Percentiles rank a stretch among this genome's conserved stretches.
Conservation (phyloP, 1,140 invertebrate genomes). For the Mactra quadrangularis region DNA sequence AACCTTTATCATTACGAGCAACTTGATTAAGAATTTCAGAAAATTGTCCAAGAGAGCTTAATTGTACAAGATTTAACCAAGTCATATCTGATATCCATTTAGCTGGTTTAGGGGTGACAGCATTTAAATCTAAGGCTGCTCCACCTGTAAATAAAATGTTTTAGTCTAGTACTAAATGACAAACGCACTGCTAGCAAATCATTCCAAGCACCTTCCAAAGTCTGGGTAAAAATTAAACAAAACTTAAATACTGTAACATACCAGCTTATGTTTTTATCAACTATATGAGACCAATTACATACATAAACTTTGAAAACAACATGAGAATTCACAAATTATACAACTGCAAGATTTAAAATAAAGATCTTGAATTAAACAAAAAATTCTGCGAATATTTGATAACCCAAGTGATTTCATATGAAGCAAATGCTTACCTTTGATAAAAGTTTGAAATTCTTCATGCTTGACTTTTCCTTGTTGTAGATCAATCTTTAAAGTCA, state of each 20-base stretch:
- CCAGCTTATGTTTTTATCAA: no score
- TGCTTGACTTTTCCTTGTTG: slow-evolving; percentile 89
- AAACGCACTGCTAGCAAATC: background rate
- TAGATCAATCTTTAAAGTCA: slow-evolving; percentile 97
- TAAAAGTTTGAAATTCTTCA: slow-evolving; percentile 96
- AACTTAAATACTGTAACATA: no score
- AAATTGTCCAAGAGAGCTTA: slow-evolving; percentile 93
- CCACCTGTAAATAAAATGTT: slow-evolving; percentile 88
- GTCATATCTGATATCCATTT: slow-evolving; percentile 98
- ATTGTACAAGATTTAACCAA: slow-evolving; percentile 97
- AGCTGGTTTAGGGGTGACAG: slow-evolving; percentile 95
- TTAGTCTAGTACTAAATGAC: background rate
- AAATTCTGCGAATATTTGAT: no score
- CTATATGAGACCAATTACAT: no score
- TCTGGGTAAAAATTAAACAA: no score
- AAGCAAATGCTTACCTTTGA: slow-evolving; percentile 91
- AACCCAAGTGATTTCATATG: no score
- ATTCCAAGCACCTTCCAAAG: background rate
- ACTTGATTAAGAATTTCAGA: slow-evolving; percentile 91
- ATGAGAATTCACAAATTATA: no score
- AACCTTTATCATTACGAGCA: slow-evolving; percentile 90
- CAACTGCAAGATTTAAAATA: no score
- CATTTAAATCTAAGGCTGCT: slow-evolving; percentile 96
- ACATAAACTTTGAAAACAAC: no score
- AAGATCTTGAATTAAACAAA: no score